A percentile compares a stretch with the other conserved stretches of the same genome.
These are phyloP conservation scores for Rhyacichthys aspro DNA, from an alignment of 2,797 vertebrate species.

Conservation along the genomic window DNA sequence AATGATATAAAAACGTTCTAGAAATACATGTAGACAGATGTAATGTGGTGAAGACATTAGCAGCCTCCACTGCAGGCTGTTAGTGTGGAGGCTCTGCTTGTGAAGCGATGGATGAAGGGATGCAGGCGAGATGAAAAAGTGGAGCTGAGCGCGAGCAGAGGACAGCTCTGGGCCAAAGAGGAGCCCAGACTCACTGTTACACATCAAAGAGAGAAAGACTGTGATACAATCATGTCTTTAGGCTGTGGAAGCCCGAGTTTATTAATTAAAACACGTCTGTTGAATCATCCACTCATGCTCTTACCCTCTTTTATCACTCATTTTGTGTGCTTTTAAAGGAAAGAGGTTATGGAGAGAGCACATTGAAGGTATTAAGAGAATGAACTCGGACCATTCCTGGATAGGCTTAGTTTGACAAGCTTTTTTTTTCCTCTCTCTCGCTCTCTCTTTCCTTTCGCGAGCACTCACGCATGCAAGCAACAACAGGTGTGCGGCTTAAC, in stretches of 20 bases:
- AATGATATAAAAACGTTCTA: conserved; percentile 5
- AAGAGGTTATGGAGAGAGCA: conserved; percentile 6
- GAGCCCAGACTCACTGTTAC: conserved; percentile 63
- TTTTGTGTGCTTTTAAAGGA: conserved; percentile 35
- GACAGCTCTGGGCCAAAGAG: conserved; percentile 64
- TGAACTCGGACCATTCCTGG: conserved; percentile 28
- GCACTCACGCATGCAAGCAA: conserved; percentile 27
- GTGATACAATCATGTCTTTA: conserved; percentile 67
- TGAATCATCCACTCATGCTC: conserved; percentile 56
- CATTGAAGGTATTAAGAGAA: conserved; percentile 25
- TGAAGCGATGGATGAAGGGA: conserved; percentile 40
- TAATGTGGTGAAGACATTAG: conserved; percentile 19
- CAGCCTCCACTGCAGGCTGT: conserved; percentile 32
- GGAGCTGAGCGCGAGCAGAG: conserved; percentile 37
- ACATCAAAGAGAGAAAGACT: conserved; percentile 72
- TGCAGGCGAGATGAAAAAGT: conserved; percentile 56
- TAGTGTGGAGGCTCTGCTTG: conserved; percentile 29
- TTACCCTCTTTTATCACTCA: conserved; percentile 47
- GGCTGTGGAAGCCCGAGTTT: conserved; percentile 62
- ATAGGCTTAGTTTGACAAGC: conserved; percentile 9
- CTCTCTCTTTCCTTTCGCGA: background rate
- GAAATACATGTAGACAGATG: conserved; percentile 18
- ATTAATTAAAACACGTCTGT: conserved; percentile 73
- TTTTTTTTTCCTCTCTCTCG: background rate
- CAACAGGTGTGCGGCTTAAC: conserved; percentile 62